phyloP scores from a whole-genome alignment of 2,888 invertebrate genomes.

The Chironomus tentans region DNA sequence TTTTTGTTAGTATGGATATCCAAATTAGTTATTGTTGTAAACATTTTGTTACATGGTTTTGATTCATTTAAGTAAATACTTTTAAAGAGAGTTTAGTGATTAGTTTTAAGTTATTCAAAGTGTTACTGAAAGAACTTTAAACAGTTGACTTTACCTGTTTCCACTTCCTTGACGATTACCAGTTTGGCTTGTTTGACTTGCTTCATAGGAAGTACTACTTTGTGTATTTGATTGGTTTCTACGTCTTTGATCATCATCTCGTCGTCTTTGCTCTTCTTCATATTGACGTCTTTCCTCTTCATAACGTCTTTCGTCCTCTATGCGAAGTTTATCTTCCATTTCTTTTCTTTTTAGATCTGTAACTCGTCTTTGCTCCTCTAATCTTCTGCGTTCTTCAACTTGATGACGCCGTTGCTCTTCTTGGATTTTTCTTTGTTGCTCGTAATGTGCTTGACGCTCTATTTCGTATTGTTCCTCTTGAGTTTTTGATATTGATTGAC shows the following conservation, averaged over 20 bases:
- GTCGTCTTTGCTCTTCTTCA: constrained; percentile 29
- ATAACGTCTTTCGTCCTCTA: constrained; percentile 28
- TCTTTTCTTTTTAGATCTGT: constrained; percentile 29
- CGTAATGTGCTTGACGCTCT: constrained; percentile 4
- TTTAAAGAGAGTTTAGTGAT: neutral
- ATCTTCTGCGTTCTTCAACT: neutral
- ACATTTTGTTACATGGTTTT: neutral
- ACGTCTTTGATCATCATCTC: constrained; percentile 26
- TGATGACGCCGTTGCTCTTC: constrained; percentile 29
- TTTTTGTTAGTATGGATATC: neutral
- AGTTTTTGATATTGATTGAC: neutral
- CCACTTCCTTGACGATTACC: neutral
- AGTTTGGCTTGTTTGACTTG: neutral
- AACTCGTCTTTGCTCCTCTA: constrained; percentile 28
- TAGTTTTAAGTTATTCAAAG: neutral
- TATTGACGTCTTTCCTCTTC: constrained; percentile 29
- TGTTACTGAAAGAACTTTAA: neutral
- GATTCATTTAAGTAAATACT: neutral
- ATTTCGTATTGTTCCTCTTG: constrained; percentile 10
- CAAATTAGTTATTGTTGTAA: neutral
- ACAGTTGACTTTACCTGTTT: neutral
- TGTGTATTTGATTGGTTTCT: neutral
- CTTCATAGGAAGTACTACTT: neutral
- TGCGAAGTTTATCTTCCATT: neutral
- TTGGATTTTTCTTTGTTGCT: neutral